Conservation (phyloP, 37 sponge, comb jelly and placozoan genomes). For the Mnemiopsis leidyi region DNA sequence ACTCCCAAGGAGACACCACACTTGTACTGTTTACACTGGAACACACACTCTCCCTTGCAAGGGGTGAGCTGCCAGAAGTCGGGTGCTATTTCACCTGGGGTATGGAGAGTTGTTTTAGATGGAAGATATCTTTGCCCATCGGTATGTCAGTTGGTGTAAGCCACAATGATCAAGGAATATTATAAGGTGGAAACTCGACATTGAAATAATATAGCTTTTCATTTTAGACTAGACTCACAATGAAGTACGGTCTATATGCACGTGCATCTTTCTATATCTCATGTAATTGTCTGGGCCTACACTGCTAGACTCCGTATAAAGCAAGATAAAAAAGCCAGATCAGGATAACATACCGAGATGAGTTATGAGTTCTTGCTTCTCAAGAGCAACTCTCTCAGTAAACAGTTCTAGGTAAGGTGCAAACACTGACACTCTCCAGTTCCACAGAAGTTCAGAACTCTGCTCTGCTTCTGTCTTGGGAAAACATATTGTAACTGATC, state of each 20-base stretch:
- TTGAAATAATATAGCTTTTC: background rate
- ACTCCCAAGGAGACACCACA: background rate
- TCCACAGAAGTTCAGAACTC: background rate
- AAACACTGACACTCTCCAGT: background rate
- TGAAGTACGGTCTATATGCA: too few relatives aligned
- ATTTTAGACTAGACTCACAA: too few relatives aligned
- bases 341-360: background rate
- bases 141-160: too few relatives aligned
- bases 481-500: too few relatives aligned
- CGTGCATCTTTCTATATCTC: too few relatives aligned
- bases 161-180: too few relatives aligned
- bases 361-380: background rate
- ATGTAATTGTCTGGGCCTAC: too few relatives aligned
- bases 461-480: too few relatives aligned
- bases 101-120: too few relatives aligned
- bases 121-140: too few relatives aligned
- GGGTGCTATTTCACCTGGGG: conserved; percentile 1
- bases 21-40: background rate
- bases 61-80: background rate
- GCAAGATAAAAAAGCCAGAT: background rate
- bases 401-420: background rate
- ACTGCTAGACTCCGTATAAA: too few relatives aligned
- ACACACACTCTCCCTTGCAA: background rate
- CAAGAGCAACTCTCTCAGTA: background rate
- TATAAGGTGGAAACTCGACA: background rate